A percentile compares a stretch with the other conserved stretches of the same genome.
Conservation (phyloP, 2,113 vertebrate genomes). For the Aptenodytes patagonicus region DNA sequence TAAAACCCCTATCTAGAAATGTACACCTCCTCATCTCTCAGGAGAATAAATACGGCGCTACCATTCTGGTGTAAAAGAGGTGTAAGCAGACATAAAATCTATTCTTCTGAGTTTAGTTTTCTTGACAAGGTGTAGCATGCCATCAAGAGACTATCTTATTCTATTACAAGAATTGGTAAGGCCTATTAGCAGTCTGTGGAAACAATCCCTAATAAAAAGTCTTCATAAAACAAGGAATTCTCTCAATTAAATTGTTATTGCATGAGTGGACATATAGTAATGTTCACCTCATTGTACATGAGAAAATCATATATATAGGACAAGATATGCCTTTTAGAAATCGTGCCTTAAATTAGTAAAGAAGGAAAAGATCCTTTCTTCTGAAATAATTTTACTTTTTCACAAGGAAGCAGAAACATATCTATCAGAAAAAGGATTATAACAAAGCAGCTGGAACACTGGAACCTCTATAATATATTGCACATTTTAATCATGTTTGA, state of each 20-base stretch:
- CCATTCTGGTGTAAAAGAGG: background rate
- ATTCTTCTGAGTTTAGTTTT: background rate
- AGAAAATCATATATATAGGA: background rate
- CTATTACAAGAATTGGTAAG: background rate
- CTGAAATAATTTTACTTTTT: slow-evolving; percentile 62
- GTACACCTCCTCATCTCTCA: background rate
- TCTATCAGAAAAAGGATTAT: slow-evolving; percentile 66
- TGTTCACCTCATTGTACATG: background rate
- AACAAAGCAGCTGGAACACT: slow-evolving; percentile 68
- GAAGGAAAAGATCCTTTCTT: slow-evolving; percentile 48
- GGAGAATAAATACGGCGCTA: background rate
- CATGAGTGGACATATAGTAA: background rate
- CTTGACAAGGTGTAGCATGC: background rate
- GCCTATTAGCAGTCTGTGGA: background rate
- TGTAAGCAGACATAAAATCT: background rate
- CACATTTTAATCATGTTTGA: slow-evolving; percentile 79
- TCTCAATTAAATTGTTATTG: slow-evolving; percentile 1
- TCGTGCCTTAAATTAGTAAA: background rate
- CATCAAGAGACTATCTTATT: background rate
- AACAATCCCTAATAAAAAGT: background rate
- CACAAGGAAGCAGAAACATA: slow-evolving; percentile 22
- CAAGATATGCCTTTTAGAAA: slow-evolving; percentile 11
- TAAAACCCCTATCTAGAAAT: background rate
- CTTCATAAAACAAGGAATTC: slow-evolving; percentile 2
- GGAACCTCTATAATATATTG: slow-evolving; percentile 72